Evolutionary conservation across 2,113 vertebrate species (phyloP).

Genomic region (Galbula dea): DNA sequence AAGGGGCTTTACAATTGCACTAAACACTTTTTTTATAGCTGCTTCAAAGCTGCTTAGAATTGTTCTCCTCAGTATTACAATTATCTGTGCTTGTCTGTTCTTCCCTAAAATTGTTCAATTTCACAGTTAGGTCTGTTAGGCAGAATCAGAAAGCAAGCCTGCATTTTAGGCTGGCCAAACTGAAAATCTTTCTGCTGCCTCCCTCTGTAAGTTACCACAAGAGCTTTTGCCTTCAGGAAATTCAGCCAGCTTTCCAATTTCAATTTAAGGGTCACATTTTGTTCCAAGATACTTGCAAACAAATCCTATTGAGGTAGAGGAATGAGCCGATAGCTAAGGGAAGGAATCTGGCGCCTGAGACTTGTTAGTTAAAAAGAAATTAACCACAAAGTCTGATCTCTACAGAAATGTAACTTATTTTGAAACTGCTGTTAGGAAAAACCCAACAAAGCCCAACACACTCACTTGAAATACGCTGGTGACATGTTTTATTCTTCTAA

Average conservation of each 20-base stretch:
- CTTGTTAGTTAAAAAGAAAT: neutral
- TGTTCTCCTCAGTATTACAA: neutral
- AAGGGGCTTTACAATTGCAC: conserved; percentile 18
- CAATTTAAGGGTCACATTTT: conserved; percentile 27
- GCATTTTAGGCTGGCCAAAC: conserved; percentile 23
- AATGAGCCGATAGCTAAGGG: neutral
- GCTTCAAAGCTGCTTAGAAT: neutral
- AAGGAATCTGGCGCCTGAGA: neutral
- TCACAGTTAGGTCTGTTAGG: conserved; percentile 21
- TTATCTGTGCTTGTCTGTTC: conserved; percentile 27
- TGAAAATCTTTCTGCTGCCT: neutral
- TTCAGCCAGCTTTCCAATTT: neutral
- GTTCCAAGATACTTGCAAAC: neutral
- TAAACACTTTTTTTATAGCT: conserved; percentile 1
- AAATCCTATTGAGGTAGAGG: neutral
- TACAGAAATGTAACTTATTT: neutral
- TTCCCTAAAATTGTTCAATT: conserved; percentile 28
- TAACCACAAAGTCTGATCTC: neutral
- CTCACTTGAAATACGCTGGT: neutral
- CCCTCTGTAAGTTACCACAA: neutral
- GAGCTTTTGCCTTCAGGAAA: conserved; percentile 25
- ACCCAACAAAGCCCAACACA: neutral
- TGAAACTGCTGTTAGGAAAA: neutral
- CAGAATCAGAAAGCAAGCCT: neutral
- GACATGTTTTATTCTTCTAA: neutral